phyloP scores from a whole-genome alignment of 1,140 invertebrate genomes.

The Ceratitis capitata region DNA sequence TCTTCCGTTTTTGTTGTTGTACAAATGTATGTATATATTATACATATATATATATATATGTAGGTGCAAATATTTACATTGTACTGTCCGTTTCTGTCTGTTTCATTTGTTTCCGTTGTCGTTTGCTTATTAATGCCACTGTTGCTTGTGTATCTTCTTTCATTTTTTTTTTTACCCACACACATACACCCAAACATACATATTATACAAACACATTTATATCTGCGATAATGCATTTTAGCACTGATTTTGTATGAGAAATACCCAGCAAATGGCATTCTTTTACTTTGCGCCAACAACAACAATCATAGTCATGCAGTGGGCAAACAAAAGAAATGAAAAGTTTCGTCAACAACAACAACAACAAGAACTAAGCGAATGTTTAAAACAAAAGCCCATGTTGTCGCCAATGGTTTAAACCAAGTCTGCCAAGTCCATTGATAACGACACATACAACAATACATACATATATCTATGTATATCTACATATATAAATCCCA shows the following conservation, averaged over 20 bases:
- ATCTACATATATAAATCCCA: neutral
- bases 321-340: neutral
- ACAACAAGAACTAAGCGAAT: neutral
- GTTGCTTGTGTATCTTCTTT: neutral
- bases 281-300: neutral
- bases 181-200: neutral
- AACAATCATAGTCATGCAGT: neutral
- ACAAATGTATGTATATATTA: neutral
- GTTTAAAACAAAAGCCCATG: constrained; percentile 6
- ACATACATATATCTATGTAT: neutral
- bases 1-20: neutral
- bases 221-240: neutral
- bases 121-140: constrained; percentile 21
- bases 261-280: neutral
- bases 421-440: neutral
- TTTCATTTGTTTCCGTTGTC: neutral
- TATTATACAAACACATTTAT: too few species aligned
- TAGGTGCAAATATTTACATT: neutral
- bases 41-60: neutral
- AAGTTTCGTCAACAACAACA: neutral
- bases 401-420: neutral
- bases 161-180: neutral
- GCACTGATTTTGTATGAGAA: too few species aligned
- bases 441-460: neutral
- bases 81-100: neutral